Percentiles rank a stretch among this genome's conserved stretches.
These are phyloP conservation scores for Nematolebias whitei DNA, from an alignment of 2,113 vertebrate genomes.

Conservation along the genomic window DNA sequence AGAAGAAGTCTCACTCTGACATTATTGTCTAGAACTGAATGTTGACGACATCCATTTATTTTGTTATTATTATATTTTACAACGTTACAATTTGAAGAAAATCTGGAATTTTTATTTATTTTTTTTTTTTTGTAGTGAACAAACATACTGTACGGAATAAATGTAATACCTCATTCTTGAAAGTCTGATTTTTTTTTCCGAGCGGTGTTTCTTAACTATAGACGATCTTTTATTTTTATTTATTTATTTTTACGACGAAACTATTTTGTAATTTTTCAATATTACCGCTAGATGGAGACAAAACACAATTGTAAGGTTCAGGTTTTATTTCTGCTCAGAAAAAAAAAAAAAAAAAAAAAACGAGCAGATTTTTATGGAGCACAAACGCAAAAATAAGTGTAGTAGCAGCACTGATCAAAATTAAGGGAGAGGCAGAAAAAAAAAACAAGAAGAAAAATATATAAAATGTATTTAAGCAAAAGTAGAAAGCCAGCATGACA, in stretches of 20 bases:
- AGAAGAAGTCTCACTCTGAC: slow-evolving; percentile 23
- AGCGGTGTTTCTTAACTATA: neutral
- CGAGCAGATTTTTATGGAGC: too few species aligned
- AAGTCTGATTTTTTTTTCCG: neutral
- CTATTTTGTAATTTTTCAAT: neutral
- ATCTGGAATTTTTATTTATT: too few species aligned
- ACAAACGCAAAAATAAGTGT: too few species aligned
- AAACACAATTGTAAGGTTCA: neutral
- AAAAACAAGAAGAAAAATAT: too few species aligned
- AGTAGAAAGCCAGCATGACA: too few species aligned
- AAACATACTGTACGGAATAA: neutral
- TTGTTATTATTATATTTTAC: too few species aligned
- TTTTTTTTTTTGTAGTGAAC: neutral
- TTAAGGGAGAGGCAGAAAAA: too few species aligned
- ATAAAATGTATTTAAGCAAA: too few species aligned
- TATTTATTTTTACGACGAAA: too few species aligned
- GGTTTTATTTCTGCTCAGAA: neutral
- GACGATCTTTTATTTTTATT: slow-evolving; percentile 59
- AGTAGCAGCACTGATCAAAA: too few species aligned
- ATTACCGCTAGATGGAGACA: slow-evolving; percentile 24
- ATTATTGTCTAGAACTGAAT: neutral
- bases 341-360: too few species aligned
- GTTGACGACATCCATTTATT: neutral
- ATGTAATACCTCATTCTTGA: neutral
- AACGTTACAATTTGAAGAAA: too few species aligned